These are phyloP conservation scores for Marasmarcha lunaedactyla DNA, from an alignment of 2,888 invertebrate genomes.

Conservation along the genomic window DNA sequence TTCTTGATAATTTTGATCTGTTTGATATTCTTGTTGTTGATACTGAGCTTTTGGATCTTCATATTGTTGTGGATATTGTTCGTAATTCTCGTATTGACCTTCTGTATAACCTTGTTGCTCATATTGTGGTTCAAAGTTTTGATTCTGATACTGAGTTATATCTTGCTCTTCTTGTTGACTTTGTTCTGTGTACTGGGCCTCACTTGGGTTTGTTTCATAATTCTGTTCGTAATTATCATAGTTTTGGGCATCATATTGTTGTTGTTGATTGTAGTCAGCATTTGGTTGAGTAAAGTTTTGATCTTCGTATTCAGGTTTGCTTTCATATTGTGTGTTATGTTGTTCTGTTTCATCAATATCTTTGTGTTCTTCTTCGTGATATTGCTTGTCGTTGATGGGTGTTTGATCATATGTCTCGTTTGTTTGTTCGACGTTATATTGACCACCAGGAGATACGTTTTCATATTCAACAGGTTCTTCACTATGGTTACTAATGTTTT, in stretches of 20 bases:
- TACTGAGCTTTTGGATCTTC: slow-evolving; percentile 21
- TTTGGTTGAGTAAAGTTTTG: slow-evolving; percentile 30
- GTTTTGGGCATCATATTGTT: slow-evolving; percentile 2
- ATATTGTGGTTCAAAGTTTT: not conserved
- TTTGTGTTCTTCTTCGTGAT: slow-evolving; percentile 11
- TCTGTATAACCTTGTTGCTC: slow-evolving; percentile 31
- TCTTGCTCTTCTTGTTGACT: slow-evolving; percentile 9
- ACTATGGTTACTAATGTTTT: not conserved
- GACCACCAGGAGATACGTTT: not conserved
- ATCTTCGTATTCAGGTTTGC: slow-evolving; percentile 18
- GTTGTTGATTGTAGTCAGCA: slow-evolving; percentile 30
- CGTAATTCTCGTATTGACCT: slow-evolving; percentile 41
- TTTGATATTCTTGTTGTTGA: slow-evolving; percentile 31
- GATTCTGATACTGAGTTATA: slow-evolving; percentile 10
- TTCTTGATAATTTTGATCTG: slow-evolving; percentile 34
- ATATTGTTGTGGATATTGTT: slow-evolving; percentile 21
- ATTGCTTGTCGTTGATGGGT: slow-evolving; percentile 1
- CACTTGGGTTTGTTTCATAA: slow-evolving; percentile 1
- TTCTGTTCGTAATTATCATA: slow-evolving; percentile 5
- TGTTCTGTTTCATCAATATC: slow-evolving; percentile 10
- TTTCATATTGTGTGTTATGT: slow-evolving; percentile 1
- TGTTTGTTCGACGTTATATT: not conserved
- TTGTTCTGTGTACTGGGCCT: slow-evolving; percentile 1
- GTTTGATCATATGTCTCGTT: not conserved
- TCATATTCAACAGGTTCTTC: not conserved